Evolutionary conservation across 2,113 vertebrate species (phyloP).

Genomic region (Caloenas nicobarica): DNA sequence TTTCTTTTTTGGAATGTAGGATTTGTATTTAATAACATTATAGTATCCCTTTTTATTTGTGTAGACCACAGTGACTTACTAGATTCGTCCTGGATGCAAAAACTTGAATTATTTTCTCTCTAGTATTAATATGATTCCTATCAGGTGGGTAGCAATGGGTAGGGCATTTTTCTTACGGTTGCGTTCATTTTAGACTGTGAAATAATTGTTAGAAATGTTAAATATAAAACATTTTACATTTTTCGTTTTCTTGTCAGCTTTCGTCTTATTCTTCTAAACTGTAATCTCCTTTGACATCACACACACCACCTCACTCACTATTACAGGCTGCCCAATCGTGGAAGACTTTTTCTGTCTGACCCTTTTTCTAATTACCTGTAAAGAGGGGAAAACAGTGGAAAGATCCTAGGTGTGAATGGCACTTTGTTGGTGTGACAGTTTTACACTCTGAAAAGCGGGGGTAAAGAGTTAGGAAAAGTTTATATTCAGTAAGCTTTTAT

Average conservation of each 20-base stretch:
- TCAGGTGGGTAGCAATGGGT: neutral
- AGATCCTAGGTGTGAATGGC: neutral
- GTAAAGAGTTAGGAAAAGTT: neutral
- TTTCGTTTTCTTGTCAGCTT: neutral
- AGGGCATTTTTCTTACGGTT: neutral
- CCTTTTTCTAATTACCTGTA: neutral
- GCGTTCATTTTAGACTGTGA: constrained; percentile 4
- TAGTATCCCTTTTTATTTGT: neutral
- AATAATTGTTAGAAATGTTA: neutral
- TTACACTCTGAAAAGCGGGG: neutral
- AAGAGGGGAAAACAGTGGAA: neutral
- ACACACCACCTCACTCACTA: neutral
- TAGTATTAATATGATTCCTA: neutral
- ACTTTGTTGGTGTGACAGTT: neutral
- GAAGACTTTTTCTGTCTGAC: neutral
- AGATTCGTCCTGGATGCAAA: constrained; percentile 7
- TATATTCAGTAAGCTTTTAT: neutral
- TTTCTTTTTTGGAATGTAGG: neutral
- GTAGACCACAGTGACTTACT: constrained; percentile 23
- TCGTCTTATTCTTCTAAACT: neutral
- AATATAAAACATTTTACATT: constrained; percentile 13
- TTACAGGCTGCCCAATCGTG: neutral
- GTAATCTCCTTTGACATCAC: neutral
- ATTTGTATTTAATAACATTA: neutral
- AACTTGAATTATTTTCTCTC: constrained; percentile 38